phyloP scores from a whole-genome alignment of 2,888 invertebrate genomes.

The Drosophila neutralis region DNA sequence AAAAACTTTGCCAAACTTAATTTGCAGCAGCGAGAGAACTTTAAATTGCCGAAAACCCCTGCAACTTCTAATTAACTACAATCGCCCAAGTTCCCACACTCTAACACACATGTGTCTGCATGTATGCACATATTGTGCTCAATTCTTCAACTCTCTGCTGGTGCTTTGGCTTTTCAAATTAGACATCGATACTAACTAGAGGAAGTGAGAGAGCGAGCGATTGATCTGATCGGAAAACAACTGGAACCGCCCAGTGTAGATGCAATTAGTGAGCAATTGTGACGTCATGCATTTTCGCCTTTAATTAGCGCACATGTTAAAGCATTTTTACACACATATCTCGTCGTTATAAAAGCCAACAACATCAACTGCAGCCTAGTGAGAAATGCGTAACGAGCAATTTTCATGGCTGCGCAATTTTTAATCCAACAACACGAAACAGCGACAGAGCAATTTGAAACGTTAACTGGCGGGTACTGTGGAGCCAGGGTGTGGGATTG shows the following conservation, averaged over 20 bases:
- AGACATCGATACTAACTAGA: background rate
- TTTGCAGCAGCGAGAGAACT: background rate
- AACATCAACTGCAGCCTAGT: constrained; percentile 6
- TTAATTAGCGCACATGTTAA: constrained; percentile 39
- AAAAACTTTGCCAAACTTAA: background rate
- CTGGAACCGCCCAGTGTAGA: background rate
- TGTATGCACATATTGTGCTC: background rate
- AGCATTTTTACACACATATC: constrained; percentile 14
- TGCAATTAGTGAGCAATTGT: constrained; percentile 2
- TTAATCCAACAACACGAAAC: constrained; percentile 77
- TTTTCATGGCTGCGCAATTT: constrained; percentile 75
- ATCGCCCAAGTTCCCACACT: background rate
- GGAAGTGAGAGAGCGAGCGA: background rate
- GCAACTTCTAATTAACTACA: background rate
- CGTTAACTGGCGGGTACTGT: background rate
- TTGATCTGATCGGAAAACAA: constrained; percentile 1
- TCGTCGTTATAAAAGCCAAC: constrained; percentile 33
- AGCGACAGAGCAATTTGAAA: constrained; percentile 20
- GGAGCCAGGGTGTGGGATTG: background rate
- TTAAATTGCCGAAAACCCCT: background rate
- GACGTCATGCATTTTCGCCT: constrained; percentile 14
- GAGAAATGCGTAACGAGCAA: constrained; percentile 66
- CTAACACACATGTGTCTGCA: background rate
- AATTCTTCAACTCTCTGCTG: constrained; percentile 5
- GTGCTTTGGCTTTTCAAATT: constrained; percentile 9